These are phyloP conservation scores for Actias luna DNA, from an alignment of 2,888 invertebrate species.

Conservation along the genomic window DNA sequence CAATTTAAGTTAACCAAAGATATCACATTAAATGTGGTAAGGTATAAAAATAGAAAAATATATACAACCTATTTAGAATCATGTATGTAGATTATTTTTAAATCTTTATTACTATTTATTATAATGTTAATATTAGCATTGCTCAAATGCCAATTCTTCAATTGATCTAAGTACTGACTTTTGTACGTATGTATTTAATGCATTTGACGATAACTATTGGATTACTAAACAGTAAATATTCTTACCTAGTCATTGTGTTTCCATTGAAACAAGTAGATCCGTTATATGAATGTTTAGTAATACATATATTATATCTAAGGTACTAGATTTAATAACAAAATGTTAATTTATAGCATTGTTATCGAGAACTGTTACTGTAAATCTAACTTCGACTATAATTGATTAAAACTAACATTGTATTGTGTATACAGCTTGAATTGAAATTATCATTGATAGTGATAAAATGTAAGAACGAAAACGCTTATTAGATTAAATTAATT, in stretches of 20 bases:
- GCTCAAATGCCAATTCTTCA: not conserved
- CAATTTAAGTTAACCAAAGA: not conserved
- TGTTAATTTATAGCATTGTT: not conserved
- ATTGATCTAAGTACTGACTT: not conserved
- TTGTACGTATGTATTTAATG: not conserved
- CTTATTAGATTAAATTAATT: slow-evolving; percentile 75
- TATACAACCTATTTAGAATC: not conserved
- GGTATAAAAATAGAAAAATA: not conserved
- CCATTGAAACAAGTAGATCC: not conserved
- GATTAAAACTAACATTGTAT: slow-evolving; percentile 12
- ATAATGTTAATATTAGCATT: not conserved
- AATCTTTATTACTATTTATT: not conserved
- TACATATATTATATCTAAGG: not conserved
- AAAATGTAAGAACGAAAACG: slow-evolving; percentile 75
- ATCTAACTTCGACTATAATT: slow-evolving; percentile 4
- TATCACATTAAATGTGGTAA: not conserved
- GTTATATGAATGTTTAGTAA: not conserved
- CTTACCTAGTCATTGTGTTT: slow-evolving; percentile 1
- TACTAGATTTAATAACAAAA: not conserved
- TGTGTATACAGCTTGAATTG: slow-evolving; percentile 10
- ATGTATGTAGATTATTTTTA: not conserved
- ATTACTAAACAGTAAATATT: not conserved
- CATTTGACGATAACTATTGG: not conserved
- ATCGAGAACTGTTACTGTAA: not conserved
- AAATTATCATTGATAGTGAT: slow-evolving; percentile 55